Evolutionary conservation across 2,797 vertebrate species (phyloP).

Genomic region (Alauda arvensis): DNA sequence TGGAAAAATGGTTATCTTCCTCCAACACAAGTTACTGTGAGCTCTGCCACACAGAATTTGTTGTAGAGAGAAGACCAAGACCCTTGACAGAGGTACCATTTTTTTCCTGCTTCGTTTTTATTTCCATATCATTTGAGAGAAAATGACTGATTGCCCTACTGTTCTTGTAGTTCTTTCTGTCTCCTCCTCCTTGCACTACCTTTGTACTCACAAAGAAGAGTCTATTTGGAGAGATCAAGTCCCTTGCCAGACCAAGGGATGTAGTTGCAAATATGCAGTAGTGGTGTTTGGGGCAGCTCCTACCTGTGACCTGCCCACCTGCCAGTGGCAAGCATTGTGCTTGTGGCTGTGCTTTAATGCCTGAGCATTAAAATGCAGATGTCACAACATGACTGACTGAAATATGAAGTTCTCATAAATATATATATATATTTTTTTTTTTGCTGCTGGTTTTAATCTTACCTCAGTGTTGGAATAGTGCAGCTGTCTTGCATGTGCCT

Average conservation of each 20-base stretch:
- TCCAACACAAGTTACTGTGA: slow-evolving; percentile 98
- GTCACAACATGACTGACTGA: neutral
- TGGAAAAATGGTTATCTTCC: slow-evolving; percentile 95
- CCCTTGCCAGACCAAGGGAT: neutral
- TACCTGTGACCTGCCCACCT: neutral
- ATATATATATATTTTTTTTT: neutral
- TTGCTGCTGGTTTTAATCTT: neutral
- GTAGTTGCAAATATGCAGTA: neutral
- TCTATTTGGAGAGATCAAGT: neutral
- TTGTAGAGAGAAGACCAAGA: slow-evolving; percentile 87
- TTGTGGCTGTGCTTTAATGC: neutral
- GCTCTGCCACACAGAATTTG: slow-evolving; percentile 94
- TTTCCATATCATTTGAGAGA: neutral
- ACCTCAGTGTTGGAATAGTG: neutral
- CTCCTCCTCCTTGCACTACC: neutral
- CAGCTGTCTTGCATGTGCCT: neutral
- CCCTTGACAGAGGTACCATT: slow-evolving; percentile 88
- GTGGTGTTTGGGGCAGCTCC: neutral
- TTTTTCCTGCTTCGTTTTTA: slow-evolving; percentile 10
- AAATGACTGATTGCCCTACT: neutral
- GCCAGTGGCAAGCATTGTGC: neutral
- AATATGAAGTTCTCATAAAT: neutral
- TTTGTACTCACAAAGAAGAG: neutral
- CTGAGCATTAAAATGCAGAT: neutral
- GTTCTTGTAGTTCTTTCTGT: neutral